Percentiles rank a stretch among this genome's conserved stretches.
phyloP scores from a whole-genome alignment of 2,113 vertebrate species.

The Corydoras sp. region DNA sequence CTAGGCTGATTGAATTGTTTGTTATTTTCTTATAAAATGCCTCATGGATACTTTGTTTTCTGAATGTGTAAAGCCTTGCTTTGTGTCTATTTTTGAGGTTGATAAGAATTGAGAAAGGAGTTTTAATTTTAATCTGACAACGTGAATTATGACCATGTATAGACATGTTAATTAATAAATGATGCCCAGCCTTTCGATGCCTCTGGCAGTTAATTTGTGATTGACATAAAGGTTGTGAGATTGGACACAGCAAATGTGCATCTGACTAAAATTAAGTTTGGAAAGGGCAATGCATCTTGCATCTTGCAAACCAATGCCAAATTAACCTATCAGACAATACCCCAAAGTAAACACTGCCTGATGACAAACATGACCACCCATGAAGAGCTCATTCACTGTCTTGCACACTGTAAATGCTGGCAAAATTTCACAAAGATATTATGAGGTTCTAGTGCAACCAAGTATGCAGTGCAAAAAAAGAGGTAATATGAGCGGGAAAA shows the following conservation, averaged over 20 bases:
- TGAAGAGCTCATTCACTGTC: neutral
- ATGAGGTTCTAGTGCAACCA: neutral
- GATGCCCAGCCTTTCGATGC: slow-evolving; percentile 22
- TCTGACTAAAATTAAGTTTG: slow-evolving; percentile 31
- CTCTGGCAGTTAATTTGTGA: slow-evolving; percentile 28
- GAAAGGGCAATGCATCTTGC: slow-evolving; percentile 25
- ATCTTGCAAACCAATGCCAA: slow-evolving; percentile 14
- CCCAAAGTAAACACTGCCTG: slow-evolving; percentile 6
- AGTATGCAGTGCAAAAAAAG: neutral
- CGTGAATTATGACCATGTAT: slow-evolving; percentile 29
- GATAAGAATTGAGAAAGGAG: slow-evolving; percentile 11
- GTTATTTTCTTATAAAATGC: too few relatives aligned
- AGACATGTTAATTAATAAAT: slow-evolving; percentile 26
- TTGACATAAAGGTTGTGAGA: slow-evolving; percentile 39
- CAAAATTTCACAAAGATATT: neutral
- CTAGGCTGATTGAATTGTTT: too few relatives aligned
- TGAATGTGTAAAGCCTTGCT: too few relatives aligned
- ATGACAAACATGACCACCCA: neutral
- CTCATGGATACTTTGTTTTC: too few relatives aligned
- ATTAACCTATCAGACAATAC: slow-evolving; percentile 7
- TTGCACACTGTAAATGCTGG: neutral
- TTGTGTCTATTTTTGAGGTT: neutral
- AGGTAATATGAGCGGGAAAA: neutral
- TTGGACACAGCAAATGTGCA: slow-evolving; percentile 27
- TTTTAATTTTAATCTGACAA: slow-evolving; percentile 33